Evolutionary conservation across 1,140 invertebrate species (phyloP).

Genomic region (Coenobita brevimanus): DNA sequence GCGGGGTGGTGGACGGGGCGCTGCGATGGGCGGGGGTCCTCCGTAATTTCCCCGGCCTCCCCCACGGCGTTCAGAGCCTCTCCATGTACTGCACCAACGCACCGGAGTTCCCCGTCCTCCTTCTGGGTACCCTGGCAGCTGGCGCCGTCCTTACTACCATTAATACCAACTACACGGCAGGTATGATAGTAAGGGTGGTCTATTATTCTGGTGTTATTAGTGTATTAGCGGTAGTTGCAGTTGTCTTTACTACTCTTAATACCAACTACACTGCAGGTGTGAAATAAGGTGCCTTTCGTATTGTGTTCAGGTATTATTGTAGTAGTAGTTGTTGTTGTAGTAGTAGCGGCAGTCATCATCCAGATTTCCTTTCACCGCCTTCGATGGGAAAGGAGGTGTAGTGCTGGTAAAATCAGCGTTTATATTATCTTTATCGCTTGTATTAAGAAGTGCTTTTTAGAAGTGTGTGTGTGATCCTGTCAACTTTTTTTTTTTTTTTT

Average conservation of each 20-base stretch:
- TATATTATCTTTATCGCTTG: too few relatives aligned
- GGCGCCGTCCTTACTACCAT: conserved; percentile 12
- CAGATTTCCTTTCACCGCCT: too few relatives aligned
- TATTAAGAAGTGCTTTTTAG: too few relatives aligned
- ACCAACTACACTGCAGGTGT: too few relatives aligned
- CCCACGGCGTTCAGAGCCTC: background rate
- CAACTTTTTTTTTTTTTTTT: too few relatives aligned
- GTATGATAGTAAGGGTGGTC: background rate
- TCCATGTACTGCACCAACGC: background rate
- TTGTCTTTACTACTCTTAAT: background rate
- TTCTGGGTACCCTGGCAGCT: conserved; percentile 13
- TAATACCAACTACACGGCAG: conserved; percentile 37
- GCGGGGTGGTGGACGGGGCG: background rate
- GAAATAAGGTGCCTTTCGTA: too few relatives aligned
- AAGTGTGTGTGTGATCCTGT: too few relatives aligned
- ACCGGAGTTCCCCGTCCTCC: conserved; percentile 22
- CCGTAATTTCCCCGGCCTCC: background rate
- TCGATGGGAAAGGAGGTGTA: too few relatives aligned
- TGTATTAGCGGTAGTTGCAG: background rate
- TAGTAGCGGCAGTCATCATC: too few relatives aligned
- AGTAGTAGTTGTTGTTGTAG: too few relatives aligned
- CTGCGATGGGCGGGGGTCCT: background rate
- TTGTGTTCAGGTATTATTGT: too few relatives aligned
- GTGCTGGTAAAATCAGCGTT: too few relatives aligned
- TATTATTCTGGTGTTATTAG: background rate